A percentile compares a stretch with the other conserved stretches of the same genome.
Evolutionary conservation across 2,797 vertebrate genomes (phyloP).

Genomic region (Sphenodon punctatus): DNA sequence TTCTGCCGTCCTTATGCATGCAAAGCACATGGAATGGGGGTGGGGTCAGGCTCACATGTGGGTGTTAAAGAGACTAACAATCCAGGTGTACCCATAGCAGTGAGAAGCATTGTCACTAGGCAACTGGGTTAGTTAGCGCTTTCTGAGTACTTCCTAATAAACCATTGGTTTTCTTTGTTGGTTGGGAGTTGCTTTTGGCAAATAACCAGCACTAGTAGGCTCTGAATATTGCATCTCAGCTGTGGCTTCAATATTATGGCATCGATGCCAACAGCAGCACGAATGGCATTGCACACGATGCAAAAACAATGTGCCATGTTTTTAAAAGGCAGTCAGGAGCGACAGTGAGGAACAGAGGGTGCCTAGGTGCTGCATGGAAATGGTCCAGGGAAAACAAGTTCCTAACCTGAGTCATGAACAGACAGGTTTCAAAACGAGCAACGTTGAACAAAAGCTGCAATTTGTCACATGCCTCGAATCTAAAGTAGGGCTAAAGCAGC

Average conservation of each 20-base stretch:
- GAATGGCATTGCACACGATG: constrained; percentile 11
- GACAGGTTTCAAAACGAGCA: not conserved
- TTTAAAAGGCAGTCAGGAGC: constrained; percentile 2
- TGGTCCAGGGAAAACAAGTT: not conserved
- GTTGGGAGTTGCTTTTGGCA: constrained; percentile 20
- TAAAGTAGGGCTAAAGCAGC: too few relatives aligned
- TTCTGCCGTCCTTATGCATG: not conserved
- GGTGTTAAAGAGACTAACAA: not conserved
- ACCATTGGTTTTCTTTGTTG: not conserved
- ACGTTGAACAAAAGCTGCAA: not conserved
- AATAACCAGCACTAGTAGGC: not conserved
- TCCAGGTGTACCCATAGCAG: not conserved
- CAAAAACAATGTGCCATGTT: constrained; percentile 24
- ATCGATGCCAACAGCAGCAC: constrained; percentile 26
- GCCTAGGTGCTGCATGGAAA: not conserved
- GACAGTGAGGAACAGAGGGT: not conserved
- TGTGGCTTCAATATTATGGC: not conserved
- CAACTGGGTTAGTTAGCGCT: not conserved
- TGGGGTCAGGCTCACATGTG: not conserved
- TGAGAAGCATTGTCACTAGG: not conserved
- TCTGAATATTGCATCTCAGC: not conserved
- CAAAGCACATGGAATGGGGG: not conserved
- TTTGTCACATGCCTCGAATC: too few relatives aligned
- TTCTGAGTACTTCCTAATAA: not conserved
- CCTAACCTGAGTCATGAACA: not conserved